Conservation (phyloP, 2,113 vertebrate genomes). For the Callithrix jacchus region DNA sequence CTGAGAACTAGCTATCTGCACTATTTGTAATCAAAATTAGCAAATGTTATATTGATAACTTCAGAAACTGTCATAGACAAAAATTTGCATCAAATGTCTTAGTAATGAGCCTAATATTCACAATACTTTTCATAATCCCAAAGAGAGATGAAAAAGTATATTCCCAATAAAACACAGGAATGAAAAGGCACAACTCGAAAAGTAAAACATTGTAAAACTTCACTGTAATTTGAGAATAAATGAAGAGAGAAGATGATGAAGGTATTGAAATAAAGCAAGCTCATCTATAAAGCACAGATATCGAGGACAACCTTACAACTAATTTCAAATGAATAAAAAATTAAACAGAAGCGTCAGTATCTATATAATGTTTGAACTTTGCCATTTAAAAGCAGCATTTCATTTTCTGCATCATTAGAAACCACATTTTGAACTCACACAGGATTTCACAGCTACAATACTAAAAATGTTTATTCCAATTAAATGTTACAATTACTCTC, state of each 20-base stretch:
- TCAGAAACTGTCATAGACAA: background rate
- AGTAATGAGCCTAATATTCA: constrained; percentile 52
- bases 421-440: background rate
- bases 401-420: constrained; percentile 9
- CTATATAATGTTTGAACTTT: background rate
- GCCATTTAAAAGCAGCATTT: background rate
- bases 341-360: background rate
- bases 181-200: background rate
- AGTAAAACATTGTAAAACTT: background rate
- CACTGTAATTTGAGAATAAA: constrained; percentile 31
- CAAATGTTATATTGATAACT: constrained; percentile 54
- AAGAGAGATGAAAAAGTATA: background rate
- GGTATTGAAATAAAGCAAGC: background rate
- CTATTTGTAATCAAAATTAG: constrained; percentile 55
- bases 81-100: background rate
- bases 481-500: constrained; percentile 62
- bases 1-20: background rate
- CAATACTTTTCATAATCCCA: background rate
- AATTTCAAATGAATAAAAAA: constrained; percentile 39
- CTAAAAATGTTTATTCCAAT: constrained; percentile 70
- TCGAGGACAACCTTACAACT: background rate
- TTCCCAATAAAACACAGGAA: background rate
- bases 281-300: background rate
- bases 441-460: constrained; percentile 14
- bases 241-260: background rate